Base-by-base conservation (phyloP, 2,797 vertebrate species). In the Leptodactylus fallax region DNA sequence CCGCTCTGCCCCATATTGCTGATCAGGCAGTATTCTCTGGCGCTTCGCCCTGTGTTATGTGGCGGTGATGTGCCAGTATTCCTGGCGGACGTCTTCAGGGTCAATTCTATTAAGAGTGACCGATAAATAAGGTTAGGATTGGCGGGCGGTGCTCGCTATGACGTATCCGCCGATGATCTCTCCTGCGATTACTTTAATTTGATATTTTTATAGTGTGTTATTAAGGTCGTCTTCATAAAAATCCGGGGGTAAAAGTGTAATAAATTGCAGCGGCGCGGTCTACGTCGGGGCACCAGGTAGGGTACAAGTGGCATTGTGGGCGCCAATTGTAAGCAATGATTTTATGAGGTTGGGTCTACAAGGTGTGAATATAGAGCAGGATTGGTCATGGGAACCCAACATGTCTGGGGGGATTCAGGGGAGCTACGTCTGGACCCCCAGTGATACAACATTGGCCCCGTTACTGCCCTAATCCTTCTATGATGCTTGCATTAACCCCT, bases 141-240 rank as follows among this genome's bases (percentile, higher is more conserved):
- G n/a, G n/a, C n/a, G 21, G 74, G 47, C 60, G 58, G 47, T 4
- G 56, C 10, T 21, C 0, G 56, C 23, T 74, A 10, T 58, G 45
- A 23, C 23, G 25, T 36, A 61, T 16, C 78, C 58, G 58, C 36
- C 67, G 19, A 55, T 45, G 23, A 79, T 86, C 55, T 47, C 61
- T 67, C 78, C 65, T 47, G 85, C 69, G 19, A 86, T 74, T 72
- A 81, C 56, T 60, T 49, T 86, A 71, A 86, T 86, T 61, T 87
- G 56, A 81, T 81, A 76, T 87, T 81, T 81, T 72, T 81, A 87
- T 51, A 60, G 55, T 23, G 2, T 36, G 56, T 79, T 56, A 21
- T 13, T 47, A 76, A 74, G 55, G 65, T 65, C 78, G 49, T 8
- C 47, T 27, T 51, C 56, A 81, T 81, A 61, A 71, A 49, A 79